Evolutionary conservation across 2,888 invertebrate species (phyloP).

Genomic region (Aphidius colemani): DNA sequence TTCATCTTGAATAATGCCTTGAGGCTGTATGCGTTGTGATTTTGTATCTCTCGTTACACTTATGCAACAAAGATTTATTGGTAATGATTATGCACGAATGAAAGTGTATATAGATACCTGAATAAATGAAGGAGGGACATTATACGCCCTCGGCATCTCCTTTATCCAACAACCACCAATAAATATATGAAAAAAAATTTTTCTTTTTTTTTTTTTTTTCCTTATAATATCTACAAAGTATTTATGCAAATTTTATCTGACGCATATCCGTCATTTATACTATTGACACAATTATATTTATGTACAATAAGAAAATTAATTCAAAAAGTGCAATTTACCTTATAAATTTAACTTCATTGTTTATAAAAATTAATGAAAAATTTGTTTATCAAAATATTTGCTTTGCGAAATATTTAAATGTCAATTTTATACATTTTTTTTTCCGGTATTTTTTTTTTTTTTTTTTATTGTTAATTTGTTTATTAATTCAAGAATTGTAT

Average conservation of each 20-base stretch:
- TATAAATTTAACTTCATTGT: no score
- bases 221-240: not conserved
- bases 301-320: no score
- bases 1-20: slow-evolving; percentile 33
- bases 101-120: slow-evolving; percentile 37
- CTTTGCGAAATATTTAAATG: no score
- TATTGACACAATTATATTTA: no score
- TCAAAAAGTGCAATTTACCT: no score
- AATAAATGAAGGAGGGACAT: slow-evolving; percentile 29
- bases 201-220: not conserved
- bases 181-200: not conserved
- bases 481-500: no score
- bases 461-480: no score
- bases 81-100: slow-evolving; percentile 55
- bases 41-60: slow-evolving; percentile 60
- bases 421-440: not conserved
- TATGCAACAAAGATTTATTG: slow-evolving; percentile 61
- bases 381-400: no score
- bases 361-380: no score
- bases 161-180: slow-evolving; percentile 13
- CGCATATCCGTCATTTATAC: no score
- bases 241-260: no score
- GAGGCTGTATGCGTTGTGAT: slow-evolving; percentile 59
- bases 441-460: rapidly evolving
- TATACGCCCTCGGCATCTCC: slow-evolving; percentile 32